A percentile compares a stretch with the other conserved stretches of the same genome.
Conservation (phyloP, 35 echinoderm and acorn worm species). For the Lytechinus variegatus region DNA sequence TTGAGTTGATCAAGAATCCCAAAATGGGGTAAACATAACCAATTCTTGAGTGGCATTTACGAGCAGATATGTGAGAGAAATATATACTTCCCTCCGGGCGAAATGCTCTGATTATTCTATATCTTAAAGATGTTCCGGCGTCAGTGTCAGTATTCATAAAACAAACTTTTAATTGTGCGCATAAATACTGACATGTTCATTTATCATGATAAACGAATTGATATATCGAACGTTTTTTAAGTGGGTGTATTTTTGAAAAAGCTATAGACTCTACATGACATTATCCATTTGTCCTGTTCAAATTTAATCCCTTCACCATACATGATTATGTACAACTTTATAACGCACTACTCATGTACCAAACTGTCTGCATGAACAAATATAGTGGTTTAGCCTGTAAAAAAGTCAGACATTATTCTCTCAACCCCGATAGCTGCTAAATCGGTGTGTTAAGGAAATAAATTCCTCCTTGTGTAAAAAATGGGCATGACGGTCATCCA, state of each 20-base stretch:
- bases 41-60: neutral
- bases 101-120: neutral
- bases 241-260: neutral
- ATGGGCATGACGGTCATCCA: no score
- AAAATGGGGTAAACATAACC: neutral
- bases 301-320: neutral
- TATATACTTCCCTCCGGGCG: neutral
- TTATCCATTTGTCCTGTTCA: neutral
- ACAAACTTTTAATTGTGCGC: neutral
- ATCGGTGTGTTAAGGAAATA: no score
- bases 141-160: neutral
- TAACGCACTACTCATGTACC: neutral
- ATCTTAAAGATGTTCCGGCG: neutral
- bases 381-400: no score
- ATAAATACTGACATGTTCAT: neutral
- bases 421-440: no score
- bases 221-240: neutral
- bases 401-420: no score
- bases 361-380: neutral
- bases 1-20: neutral
- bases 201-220: neutral
- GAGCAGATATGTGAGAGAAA: neutral
- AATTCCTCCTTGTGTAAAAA: no score
- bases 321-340: neutral
- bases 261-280: neutral